Percentiles rank a stretch among this genome's conserved stretches.
phyloP scores from a whole-genome alignment of 2,797 vertebrate genomes.

The Scolopax rusticola region DNA sequence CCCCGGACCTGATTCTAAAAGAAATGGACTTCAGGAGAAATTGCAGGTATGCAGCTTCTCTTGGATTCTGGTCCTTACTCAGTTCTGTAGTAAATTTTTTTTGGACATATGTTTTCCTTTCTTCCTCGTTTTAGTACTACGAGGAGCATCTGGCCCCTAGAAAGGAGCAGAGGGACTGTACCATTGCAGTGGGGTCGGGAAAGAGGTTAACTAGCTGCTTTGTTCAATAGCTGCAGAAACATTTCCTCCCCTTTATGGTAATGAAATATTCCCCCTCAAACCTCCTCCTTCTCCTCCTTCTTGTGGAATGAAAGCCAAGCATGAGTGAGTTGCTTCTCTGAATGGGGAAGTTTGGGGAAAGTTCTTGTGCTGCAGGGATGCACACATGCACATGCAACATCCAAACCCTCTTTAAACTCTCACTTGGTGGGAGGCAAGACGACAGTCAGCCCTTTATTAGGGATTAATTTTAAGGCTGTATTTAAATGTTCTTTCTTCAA shows the following conservation, averaged over 20 bases:
- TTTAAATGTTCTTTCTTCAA: constrained; percentile 3
- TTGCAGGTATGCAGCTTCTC: neutral
- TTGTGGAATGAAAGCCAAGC: constrained; percentile 43
- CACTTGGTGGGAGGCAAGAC: neutral
- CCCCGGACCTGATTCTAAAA: neutral
- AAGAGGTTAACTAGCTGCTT: constrained; percentile 26
- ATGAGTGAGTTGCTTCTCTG: constrained; percentile 7
- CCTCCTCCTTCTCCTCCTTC: neutral
- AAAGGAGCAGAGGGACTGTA: constrained; percentile 40
- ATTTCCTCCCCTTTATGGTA: constrained; percentile 44
- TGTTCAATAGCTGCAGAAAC: constrained; percentile 28
- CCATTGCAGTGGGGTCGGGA: neutral
- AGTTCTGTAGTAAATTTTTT: constrained; percentile 41
- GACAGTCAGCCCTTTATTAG: neutral
- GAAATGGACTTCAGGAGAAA: neutral
- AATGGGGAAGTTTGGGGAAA: constrained; percentile 41
- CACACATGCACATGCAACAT: neutral
- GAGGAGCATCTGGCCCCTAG: constrained; percentile 49
- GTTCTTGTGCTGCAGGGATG: neutral
- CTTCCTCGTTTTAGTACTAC: neutral
- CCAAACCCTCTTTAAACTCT: constrained; percentile 1
- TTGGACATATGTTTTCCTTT: constrained; percentile 34
- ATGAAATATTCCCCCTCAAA: constrained; percentile 45
- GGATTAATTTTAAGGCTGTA: neutral
- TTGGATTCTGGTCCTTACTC: neutral